Conservation (phyloP, 2,888 invertebrate genomes). For the Fabriciana adippe region DNA sequence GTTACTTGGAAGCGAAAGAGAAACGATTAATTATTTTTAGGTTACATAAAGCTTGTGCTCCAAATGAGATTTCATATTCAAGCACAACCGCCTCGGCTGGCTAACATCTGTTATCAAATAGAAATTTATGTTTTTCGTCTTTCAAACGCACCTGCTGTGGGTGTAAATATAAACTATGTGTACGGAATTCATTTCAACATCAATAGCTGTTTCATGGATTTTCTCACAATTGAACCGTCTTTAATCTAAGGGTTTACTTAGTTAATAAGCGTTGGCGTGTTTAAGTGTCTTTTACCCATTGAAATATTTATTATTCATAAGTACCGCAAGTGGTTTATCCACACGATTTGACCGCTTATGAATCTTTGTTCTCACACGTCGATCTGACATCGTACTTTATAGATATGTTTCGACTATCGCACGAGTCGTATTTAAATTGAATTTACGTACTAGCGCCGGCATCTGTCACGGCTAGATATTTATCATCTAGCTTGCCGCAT, state of each 20-base stretch:
- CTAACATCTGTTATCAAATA: slow-evolving; percentile 76
- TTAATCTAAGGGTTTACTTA: slow-evolving; percentile 56
- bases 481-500: slow-evolving; percentile 66
- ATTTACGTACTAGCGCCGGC: slow-evolving; percentile 49
- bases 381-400: slow-evolving; percentile 19
- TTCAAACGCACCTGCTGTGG: slow-evolving; percentile 71
- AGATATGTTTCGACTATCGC: slow-evolving; percentile 60
- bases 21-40: slow-evolving; percentile 58
- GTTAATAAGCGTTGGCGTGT: slow-evolving; percentile 59
- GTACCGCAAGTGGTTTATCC: slow-evolving; percentile 63
- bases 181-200: slow-evolving; percentile 44
- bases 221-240: slow-evolving; percentile 52
- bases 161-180: slow-evolving; percentile 58
- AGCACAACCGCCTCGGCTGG: slow-evolving; percentile 61
- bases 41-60: slow-evolving; percentile 65
- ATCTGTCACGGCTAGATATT: slow-evolving; percentile 70
- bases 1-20: slow-evolving; percentile 34
- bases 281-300: slow-evolving; percentile 59
- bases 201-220: slow-evolving; percentile 43
- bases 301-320: slow-evolving; percentile 50
- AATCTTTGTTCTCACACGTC: slow-evolving; percentile 61
- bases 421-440: slow-evolving; percentile 49
- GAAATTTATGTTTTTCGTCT: slow-evolving; percentile 74
- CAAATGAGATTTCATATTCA: slow-evolving; percentile 64
- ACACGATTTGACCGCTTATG: slow-evolving; percentile 61